Base-by-base conservation (phyloP, 2,888 invertebrate species). In the Mythimna albipuncta region DNA sequence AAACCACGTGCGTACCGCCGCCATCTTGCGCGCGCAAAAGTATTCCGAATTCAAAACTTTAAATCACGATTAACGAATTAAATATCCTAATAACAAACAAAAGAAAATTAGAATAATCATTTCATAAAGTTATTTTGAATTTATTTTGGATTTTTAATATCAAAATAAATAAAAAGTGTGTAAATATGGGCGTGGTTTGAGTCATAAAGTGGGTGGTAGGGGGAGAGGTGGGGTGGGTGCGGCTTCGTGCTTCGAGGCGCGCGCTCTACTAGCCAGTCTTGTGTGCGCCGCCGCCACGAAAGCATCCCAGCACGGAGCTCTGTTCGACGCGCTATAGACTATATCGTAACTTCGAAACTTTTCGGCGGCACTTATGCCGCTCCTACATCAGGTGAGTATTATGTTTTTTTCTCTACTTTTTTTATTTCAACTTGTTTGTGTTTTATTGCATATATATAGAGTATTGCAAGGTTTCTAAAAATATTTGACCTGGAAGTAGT, bases 301-400 rank as follows among this genome's bases (percentile, higher is more conserved):
- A 90, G 86, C 86, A 91, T 71, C 81, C 67, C 71, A 83, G 84
- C 77, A 62, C 74, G 89, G 85, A 85, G 89, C 89, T 85, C 91
- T 92, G 91, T 75, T 87, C 88, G 89, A 81, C 79, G 69, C 75
- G 58, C 76, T 72, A 84, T 75, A 79, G 82, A 88, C 80, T 72
- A 72, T 79, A 83, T 87, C 85, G 86, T 80, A 91, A 92, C 90
- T 93, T 92, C 68, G 76, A 88, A 91, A 90, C 73, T 90, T 90
- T 83, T 83, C 64, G 64, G 91, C 93, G 93, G 94, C 91, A 89
- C 79, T 77, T 75, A 96, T 96, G 95, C 94, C 95, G 93, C 92
- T 95, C 59, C 82, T 96, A 84, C 95, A 93, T 86, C 93, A 92
- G 90, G 95, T 94, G 26, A 93, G 92, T 90, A 69, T 3, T 0